phyloP scores from a whole-genome alignment of 2,888 invertebrate genomes.

The Morpho helenor region DNA sequence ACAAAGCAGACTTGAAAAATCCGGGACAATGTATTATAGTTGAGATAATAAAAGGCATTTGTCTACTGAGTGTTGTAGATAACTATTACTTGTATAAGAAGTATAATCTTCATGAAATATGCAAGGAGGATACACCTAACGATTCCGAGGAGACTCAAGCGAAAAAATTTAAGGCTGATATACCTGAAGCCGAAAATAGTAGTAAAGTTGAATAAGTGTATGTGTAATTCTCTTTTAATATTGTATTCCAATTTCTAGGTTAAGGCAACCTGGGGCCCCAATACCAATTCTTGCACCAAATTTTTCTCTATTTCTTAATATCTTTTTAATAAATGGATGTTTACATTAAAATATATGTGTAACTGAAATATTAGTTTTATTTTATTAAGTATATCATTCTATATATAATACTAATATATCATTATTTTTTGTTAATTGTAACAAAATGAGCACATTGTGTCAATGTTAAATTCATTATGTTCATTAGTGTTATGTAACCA shows the following conservation, averaged over 20 bases:
- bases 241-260: conserved; percentile 43
- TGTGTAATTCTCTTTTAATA: conserved; percentile 18
- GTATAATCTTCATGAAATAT: conserved; percentile 88
- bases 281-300: conserved; percentile 67
- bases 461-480: conserved; percentile 5
- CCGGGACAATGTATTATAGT: conserved; percentile 89
- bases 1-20: conserved; percentile 88
- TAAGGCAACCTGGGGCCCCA: conserved; percentile 55
- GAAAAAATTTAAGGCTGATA: conserved; percentile 62
- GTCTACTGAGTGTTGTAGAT: conserved; percentile 88
- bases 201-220: conserved; percentile 12
- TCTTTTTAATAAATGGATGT: conserved; percentile 31
- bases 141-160: conserved; percentile 62
- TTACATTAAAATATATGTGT: conserved; percentile 30
- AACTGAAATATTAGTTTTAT: conserved; percentile 20
- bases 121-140: conserved; percentile 59
- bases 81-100: conserved; percentile 89
- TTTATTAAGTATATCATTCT: conserved; percentile 4
- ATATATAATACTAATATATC: no score
- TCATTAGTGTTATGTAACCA: conserved; percentile 8
- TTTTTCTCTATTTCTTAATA: conserved; percentile 30
- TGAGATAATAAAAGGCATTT: conserved; percentile 89
- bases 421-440: no score
- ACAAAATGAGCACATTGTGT: neutral
- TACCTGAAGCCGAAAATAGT: conserved; percentile 43